Conservation (phyloP, 2,888 invertebrate genomes). For the Diaphora mendica region DNA sequence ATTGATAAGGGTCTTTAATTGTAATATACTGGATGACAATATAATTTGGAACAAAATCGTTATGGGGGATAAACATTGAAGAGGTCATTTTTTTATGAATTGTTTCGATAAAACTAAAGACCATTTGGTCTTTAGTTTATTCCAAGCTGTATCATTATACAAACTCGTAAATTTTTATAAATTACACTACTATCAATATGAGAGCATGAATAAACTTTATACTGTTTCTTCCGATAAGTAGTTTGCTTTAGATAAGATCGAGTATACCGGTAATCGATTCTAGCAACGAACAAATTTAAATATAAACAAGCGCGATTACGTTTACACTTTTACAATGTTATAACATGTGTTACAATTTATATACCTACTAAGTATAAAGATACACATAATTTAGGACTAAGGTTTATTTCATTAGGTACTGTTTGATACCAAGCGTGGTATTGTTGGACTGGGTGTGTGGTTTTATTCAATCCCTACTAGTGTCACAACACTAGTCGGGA, state of each 20-base stretch:
- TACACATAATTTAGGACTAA: too few species aligned
- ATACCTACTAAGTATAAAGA: too few species aligned
- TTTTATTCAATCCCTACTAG: too few species aligned
- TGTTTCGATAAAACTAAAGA: neutral
- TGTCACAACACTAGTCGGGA: too few species aligned
- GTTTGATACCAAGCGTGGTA: too few species aligned
- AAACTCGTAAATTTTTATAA: neutral
- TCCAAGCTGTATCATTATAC: neutral
- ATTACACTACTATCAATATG: neutral
- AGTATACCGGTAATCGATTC: too few species aligned
- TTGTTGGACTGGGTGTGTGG: too few species aligned
- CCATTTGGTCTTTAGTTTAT: neutral
- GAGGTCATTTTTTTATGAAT: neutral
- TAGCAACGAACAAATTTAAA: too few species aligned
- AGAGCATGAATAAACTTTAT: neutral
- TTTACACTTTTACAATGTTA: too few species aligned
- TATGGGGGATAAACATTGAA: neutral
- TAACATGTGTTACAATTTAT: too few species aligned
- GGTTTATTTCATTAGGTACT: too few species aligned
- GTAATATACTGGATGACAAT: slow-evolving; percentile 20
- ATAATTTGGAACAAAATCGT: slow-evolving; percentile 6
- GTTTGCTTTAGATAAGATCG: neutral
- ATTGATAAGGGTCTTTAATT: slow-evolving; percentile 31
- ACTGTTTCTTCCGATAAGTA: neutral
- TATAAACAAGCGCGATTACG: too few species aligned